Percentiles rank a stretch among this genome's conserved stretches.
phyloP scores from a whole-genome alignment of 2,113 vertebrate genomes.

The Balaenoptera acutorostrata region DNA sequence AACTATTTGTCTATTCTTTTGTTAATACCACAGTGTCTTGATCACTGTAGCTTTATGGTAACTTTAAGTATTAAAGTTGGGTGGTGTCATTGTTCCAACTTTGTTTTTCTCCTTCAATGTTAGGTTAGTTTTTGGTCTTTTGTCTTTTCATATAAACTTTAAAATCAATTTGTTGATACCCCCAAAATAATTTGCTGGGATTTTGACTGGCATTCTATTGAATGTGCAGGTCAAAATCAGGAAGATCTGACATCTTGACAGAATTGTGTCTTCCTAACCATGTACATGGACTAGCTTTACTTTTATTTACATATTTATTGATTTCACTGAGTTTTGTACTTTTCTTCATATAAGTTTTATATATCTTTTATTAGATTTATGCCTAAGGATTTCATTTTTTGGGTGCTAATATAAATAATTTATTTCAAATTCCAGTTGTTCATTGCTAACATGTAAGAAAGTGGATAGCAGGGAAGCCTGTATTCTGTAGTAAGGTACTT shows the following conservation, averaged over 20 bases:
- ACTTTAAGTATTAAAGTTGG: neutral
- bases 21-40: neutral
- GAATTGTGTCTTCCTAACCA: neutral
- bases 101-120: neutral
- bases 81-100: neutral
- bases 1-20: neutral
- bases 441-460: neutral
- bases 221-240: neutral
- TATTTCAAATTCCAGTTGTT: neutral
- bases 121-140: neutral
- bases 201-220: neutral
- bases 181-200: neutral
- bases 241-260: neutral
- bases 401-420: neutral
- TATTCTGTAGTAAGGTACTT: neutral
- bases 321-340: neutral
- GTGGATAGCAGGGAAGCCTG: neutral
- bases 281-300: neutral
- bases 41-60: neutral
- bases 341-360: neutral
- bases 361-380: neutral
- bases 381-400: neutral
- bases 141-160: neutral
- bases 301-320: neutral
- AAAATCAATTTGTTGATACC: neutral